Evolutionary conservation across 1,140 invertebrate species (phyloP).

Genomic region (Mercenaria mercenaria): DNA sequence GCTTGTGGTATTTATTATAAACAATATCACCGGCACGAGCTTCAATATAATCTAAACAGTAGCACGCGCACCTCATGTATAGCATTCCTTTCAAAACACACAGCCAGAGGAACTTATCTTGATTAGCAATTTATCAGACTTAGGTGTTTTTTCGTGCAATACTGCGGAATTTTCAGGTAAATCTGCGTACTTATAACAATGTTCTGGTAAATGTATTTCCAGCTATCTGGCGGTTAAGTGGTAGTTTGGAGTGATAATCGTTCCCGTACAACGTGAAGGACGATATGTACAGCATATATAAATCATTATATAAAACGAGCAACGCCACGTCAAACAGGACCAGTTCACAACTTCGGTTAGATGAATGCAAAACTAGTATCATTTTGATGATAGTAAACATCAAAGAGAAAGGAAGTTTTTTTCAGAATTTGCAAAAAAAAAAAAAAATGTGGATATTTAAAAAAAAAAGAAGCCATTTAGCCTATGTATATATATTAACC

Average conservation of each 20-base stretch:
- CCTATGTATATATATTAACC: no score
- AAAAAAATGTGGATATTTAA: no score
- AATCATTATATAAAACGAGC: no score
- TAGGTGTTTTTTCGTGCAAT: slow-evolving; percentile 11
- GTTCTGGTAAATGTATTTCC: slow-evolving; percentile 16
- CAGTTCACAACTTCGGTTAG: no score
- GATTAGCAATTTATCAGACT: neutral
- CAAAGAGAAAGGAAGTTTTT: no score
- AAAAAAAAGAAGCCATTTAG: no score
- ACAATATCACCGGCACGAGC: neutral
- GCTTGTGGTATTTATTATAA: slow-evolving; percentile 41
- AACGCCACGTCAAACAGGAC: no score
- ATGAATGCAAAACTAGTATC: no score
- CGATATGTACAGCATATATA: neutral
- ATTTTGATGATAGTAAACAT: no score
- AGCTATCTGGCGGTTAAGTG: slow-evolving; percentile 10
- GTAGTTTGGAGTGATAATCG: neutral
- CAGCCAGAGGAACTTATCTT: neutral
- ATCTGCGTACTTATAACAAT: slow-evolving; percentile 23
- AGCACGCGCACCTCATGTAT: neutral
- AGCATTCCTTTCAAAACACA: neutral
- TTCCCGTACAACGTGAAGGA: neutral
- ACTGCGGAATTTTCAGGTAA: slow-evolving; percentile 11
- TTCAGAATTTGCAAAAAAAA: no score
- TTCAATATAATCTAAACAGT: slow-evolving; percentile 35